These are phyloP conservation scores for Potamarius usumacintae DNA, from an alignment of 2,113 vertebrate species.

Conservation along the genomic window DNA sequence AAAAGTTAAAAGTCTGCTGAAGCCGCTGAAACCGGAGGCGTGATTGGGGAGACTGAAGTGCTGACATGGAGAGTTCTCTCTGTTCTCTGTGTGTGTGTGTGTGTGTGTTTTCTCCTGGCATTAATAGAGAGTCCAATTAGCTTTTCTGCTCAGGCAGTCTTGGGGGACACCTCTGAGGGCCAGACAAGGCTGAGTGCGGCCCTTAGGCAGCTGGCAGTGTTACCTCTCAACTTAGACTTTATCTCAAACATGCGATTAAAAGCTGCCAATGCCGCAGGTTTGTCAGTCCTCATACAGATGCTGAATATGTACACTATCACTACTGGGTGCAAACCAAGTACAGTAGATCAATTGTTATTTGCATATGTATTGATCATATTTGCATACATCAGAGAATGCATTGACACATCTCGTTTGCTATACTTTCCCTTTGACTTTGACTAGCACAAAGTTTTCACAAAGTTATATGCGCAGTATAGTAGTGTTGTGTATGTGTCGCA, in stretches of 20 bases:
- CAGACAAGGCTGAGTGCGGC: slow-evolving; percentile 49
- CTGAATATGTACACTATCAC: slow-evolving; percentile 21
- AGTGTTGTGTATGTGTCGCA: background rate
- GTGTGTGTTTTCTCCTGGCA: slow-evolving; percentile 22
- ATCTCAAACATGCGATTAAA: slow-evolving; percentile 39
- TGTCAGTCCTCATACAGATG: slow-evolving; percentile 14
- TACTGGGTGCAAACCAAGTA: background rate
- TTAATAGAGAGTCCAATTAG: slow-evolving; percentile 50
- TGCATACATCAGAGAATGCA: slow-evolving; percentile 34
- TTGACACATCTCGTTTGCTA: background rate
- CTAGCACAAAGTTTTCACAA: background rate
- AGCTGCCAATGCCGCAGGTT: slow-evolving; percentile 34
- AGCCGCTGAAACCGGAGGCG: slow-evolving; percentile 40
- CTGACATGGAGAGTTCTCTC: slow-evolving; percentile 24
- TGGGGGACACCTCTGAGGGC: slow-evolving; percentile 46
- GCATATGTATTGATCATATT: slow-evolving; percentile 46
- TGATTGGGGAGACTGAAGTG: slow-evolving; percentile 34
- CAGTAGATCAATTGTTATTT: slow-evolving; percentile 38
- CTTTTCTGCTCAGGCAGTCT: slow-evolving; percentile 51
- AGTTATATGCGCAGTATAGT: background rate
- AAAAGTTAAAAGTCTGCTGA: slow-evolving; percentile 39
- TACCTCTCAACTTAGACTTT: slow-evolving; percentile 22
- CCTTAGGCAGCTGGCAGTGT: slow-evolving; percentile 31
- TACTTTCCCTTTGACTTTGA: slow-evolving; percentile 2
- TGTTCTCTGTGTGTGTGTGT: slow-evolving; percentile 14